Percentiles rank a stretch among this genome's conserved stretches.
Evolutionary conservation across 2,888 invertebrate species (phyloP).

Genomic region (Cremastinae sp.): DNA sequence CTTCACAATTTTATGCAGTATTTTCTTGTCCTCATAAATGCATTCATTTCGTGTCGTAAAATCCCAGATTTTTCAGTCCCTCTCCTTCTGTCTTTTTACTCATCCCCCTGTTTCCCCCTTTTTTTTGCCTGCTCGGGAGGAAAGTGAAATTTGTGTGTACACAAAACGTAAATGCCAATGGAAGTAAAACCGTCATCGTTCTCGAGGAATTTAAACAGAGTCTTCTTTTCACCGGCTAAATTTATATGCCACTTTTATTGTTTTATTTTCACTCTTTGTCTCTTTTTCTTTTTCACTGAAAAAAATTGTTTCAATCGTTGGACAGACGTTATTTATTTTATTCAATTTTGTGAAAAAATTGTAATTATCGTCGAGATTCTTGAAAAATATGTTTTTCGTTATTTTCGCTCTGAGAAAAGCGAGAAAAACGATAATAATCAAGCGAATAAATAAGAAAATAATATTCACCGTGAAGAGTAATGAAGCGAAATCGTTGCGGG

Average conservation of each 20-base stretch:
- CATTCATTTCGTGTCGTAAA: slow-evolving; percentile 48
- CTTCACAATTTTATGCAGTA: slow-evolving; percentile 41
- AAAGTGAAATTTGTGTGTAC: slow-evolving; percentile 21
- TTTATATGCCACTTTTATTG: too few relatives aligned
- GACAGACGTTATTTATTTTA: slow-evolving; percentile 2
- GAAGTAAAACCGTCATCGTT: slow-evolving; percentile 8
- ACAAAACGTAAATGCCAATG: slow-evolving; percentile 13
- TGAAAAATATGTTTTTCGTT: neutral
- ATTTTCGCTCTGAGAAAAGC: neutral
- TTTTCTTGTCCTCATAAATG: slow-evolving; percentile 51
- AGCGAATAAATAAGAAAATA: neutral
- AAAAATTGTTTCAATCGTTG: slow-evolving; percentile 15
- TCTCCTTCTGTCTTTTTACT: neutral
- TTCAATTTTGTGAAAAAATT: slow-evolving; percentile 1
- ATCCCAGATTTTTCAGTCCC: slow-evolving; percentile 35
- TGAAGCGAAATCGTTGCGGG: too few relatives aligned
- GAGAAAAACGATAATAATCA: neutral
- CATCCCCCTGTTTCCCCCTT: neutral
- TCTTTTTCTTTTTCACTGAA: neutral
- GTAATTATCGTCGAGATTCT: neutral
- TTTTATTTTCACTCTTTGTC: slow-evolving; percentile 7
- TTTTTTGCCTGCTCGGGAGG: slow-evolving; percentile 1
- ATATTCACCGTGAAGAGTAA: too few relatives aligned
- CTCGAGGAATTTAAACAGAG: neutral
- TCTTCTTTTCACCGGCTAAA: slow-evolving; percentile 3